A percentile compares a stretch with the other conserved stretches of the same genome.
phyloP scores from a whole-genome alignment of 2,797 vertebrate species.

The Phrynocephalus forsythii region DNA sequence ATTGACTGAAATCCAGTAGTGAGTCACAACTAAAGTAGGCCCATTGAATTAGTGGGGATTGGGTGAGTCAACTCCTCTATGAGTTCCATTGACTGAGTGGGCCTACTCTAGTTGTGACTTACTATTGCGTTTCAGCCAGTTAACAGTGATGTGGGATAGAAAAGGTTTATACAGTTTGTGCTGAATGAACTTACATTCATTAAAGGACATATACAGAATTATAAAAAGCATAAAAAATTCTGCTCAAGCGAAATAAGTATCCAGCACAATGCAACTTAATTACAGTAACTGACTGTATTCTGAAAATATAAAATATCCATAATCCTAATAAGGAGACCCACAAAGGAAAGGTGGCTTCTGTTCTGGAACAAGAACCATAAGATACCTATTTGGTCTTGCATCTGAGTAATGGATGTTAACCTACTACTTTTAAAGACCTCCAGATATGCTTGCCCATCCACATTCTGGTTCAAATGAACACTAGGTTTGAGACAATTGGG shows the following conservation, averaged over 20 bases:
- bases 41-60: too few species aligned
- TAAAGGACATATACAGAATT: conserved; percentile 4
- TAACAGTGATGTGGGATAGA: background rate
- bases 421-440: background rate
- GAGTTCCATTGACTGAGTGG: too few species aligned
- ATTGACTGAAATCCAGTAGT: too few species aligned
- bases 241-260: conserved; percentile 27
- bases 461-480: background rate
- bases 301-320: conserved; percentile 18
- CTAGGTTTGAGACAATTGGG: background rate
- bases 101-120: too few species aligned
- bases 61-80: too few species aligned
- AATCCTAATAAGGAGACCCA: background rate
- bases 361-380: background rate
- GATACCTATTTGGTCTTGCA: background rate
- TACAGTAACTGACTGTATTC: conserved; percentile 18
- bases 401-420: too few species aligned
- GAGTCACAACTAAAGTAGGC: too few species aligned
- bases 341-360: background rate
- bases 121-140: background rate
- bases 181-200: background rate
- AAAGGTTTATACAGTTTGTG: background rate
- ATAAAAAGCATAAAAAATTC: background rate
- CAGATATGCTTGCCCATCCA: background rate
- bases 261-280: conserved; percentile 32